Evolutionary conservation across 2,797 vertebrate species (phyloP).

Genomic region (Falco berigora): DNA sequence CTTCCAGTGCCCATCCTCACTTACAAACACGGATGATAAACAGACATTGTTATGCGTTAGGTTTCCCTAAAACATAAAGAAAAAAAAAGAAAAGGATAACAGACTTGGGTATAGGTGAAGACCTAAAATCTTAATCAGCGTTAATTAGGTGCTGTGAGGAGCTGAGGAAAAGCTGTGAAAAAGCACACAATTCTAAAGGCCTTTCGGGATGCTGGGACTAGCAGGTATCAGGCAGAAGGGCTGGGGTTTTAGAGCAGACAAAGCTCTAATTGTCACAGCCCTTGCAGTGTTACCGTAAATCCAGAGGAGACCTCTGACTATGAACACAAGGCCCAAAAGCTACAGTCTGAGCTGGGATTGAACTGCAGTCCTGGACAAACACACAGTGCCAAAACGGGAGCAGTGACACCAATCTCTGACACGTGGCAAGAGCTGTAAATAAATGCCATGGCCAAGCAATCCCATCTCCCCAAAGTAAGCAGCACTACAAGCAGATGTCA

Average conservation of each 20-base stretch:
- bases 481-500: background rate
- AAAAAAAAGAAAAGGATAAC: background rate
- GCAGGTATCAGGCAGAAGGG: background rate
- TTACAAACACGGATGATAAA: conserved; percentile 90
- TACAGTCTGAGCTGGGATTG: background rate
- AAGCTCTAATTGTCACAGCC: background rate
- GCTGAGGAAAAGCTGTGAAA: background rate
- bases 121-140: background rate
- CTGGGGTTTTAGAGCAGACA: background rate
- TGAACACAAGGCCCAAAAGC: background rate
- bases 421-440: background rate
- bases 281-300: background rate
- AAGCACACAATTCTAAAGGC: background rate
- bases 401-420: background rate
- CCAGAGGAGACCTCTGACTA: background rate
- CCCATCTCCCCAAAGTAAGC: background rate
- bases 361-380: background rate
- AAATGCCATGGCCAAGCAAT: background rate
- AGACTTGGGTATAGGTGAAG: background rate
- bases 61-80: conserved; percentile 78
- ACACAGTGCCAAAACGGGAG: background rate
- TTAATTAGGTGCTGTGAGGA: background rate
- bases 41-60: conserved; percentile 96
- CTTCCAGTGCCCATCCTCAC: conserved; percentile 97
- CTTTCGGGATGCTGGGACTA: background rate